phyloP scores from a whole-genome alignment of 2,113 vertebrate genomes.

The Dasyurus viverrinus region DNA sequence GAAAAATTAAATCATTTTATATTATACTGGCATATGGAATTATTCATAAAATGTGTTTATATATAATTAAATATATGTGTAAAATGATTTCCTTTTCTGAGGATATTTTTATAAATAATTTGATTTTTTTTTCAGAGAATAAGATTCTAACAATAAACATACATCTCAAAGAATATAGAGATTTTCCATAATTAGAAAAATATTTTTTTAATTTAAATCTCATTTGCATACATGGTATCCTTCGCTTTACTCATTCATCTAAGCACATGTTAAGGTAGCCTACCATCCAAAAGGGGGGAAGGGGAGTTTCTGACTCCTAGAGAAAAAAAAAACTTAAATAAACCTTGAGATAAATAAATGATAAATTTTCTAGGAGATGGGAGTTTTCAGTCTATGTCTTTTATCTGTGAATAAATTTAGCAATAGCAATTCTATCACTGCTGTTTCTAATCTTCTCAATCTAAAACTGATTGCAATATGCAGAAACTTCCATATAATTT shows the following conservation, averaged over 20 bases:
- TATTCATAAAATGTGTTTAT: not conserved
- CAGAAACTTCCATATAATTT: not conserved
- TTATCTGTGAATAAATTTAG: conserved; percentile 57
- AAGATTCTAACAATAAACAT: conserved; percentile 4
- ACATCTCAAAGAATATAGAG: not conserved
- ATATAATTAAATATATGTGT: conserved; percentile 5
- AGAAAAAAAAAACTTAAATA: conserved; percentile 12
- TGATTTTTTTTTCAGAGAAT: conserved; percentile 11
- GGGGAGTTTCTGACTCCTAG: not conserved
- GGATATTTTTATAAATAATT: not conserved
- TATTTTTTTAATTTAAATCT: conserved; percentile 2
- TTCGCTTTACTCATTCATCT: conserved; percentile 52
- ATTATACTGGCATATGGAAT: not conserved
- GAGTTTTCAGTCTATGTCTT: conserved; percentile 49
- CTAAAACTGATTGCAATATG: conserved; percentile 13
- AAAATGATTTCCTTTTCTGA: not conserved
- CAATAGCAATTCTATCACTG: not conserved
- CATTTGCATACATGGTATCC: conserved; percentile 35
- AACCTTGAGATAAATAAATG: conserved; percentile 51
- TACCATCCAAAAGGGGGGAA: conserved; percentile 57
- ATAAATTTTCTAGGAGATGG: conserved; percentile 59
- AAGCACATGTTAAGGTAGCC: conserved; percentile 52
- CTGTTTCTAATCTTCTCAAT: conserved; percentile 36
- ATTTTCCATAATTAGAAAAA: conserved; percentile 14
- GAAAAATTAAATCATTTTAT: not conserved